Percentiles rank a stretch among this genome's conserved stretches.
phyloP scores from a whole-genome alignment of 2,113 vertebrate genomes.

The Hydrolagus affinis region DNA sequence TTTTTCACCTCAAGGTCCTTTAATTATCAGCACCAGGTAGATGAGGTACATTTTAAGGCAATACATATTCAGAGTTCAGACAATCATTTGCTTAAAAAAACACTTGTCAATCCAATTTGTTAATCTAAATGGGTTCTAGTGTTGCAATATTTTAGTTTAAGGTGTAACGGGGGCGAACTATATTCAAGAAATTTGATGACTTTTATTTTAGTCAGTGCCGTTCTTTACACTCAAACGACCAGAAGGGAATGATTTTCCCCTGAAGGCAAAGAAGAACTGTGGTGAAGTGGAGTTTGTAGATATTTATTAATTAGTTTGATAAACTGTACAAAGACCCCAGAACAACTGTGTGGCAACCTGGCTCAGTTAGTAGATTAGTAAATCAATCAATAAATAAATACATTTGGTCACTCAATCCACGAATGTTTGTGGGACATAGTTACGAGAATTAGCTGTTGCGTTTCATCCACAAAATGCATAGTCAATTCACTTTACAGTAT shows the following conservation, averaged over 20 bases:
- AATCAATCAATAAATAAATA: too few relatives aligned
- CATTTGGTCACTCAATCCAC: too few relatives aligned
- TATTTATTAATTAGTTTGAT: not conserved
- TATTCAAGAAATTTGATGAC: not conserved
- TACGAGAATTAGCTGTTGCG: too few relatives aligned
- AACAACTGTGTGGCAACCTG: not conserved
- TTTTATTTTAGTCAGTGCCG: conserved; percentile 13
- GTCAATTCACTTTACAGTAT: too few relatives aligned
- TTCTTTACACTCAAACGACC: not conserved
- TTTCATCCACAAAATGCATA: too few relatives aligned
- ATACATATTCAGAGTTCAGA: not conserved
- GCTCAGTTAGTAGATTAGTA: too few relatives aligned
- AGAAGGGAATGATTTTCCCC: not conserved
- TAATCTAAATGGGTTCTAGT: not conserved
- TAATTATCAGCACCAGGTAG: too few relatives aligned
- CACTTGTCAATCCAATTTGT: not conserved
- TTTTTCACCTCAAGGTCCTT: too few relatives aligned
- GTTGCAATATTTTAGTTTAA: conserved; percentile 2
- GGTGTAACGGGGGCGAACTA: not conserved
- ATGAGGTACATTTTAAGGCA: not conserved
- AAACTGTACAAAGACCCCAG: not conserved
- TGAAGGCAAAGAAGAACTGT: not conserved
- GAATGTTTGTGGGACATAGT: too few relatives aligned
- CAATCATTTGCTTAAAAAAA: not conserved
- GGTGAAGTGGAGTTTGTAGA: not conserved